Evolutionary conservation across 2,797 vertebrate species (phyloP).

Genomic region (Platyrinchus mystaceus): DNA sequence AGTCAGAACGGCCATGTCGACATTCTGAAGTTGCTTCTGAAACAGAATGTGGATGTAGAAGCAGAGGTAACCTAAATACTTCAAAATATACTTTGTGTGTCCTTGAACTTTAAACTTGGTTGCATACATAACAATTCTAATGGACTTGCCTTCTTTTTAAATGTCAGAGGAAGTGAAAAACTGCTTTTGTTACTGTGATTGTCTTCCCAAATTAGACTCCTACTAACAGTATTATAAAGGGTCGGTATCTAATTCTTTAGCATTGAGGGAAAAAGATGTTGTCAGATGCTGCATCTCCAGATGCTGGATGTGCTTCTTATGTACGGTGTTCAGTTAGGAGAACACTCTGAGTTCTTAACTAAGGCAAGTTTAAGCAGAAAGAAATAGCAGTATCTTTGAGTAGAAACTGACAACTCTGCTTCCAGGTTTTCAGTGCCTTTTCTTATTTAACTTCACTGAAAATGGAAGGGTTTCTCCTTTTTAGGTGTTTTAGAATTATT

Average conservation of each 20-base stretch:
- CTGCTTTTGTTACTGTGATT: neutral
- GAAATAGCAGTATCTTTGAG: neutral
- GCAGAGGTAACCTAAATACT: constrained; percentile 86
- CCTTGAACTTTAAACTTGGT: neutral
- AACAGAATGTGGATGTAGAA: constrained; percentile 97
- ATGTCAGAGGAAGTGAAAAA: neutral
- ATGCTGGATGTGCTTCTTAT: neutral
- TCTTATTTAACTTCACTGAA: neutral
- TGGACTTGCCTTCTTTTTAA: neutral
- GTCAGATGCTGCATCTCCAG: neutral
- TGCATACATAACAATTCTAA: neutral
- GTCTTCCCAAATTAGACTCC: neutral
- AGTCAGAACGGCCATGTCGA: constrained; percentile 99
- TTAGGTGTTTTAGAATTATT: neutral
- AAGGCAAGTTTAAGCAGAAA: neutral
- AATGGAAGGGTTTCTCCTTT: neutral
- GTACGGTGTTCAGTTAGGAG: neutral
- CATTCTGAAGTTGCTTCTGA: constrained; percentile 95
- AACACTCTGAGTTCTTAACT: neutral
- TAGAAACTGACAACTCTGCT: neutral
- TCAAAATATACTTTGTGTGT: neutral
- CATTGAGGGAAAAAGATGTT: neutral
- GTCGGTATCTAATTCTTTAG: neutral
- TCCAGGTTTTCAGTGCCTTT: neutral
- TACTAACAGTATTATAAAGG: neutral